Conservation (phyloP, 2,113 vertebrate species). For the Azemiops feae region DNA sequence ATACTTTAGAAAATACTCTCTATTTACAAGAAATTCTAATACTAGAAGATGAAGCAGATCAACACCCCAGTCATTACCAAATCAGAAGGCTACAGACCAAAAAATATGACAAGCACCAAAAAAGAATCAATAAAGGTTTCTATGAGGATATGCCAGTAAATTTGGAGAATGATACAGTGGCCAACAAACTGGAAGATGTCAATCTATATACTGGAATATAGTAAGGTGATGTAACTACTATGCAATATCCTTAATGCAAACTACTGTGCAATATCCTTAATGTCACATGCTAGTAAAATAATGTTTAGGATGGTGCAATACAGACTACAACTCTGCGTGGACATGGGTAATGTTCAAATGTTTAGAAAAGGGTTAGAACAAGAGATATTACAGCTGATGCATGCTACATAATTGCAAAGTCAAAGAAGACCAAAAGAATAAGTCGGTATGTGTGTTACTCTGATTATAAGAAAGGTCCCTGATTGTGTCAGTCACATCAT, state of each 20-base stretch:
- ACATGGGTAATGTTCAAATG: background rate
- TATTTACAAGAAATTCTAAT: background rate
- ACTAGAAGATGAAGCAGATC: background rate
- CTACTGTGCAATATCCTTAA: background rate
- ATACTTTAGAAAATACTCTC: background rate
- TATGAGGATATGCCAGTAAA: background rate
- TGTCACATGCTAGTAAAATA: background rate
- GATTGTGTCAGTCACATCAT: too few species aligned
- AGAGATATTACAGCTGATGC: too few species aligned
- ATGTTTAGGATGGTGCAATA: background rate
- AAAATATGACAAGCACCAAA: background rate
- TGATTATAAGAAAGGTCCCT: too few species aligned
- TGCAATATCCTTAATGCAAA: background rate
- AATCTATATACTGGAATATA: background rate
- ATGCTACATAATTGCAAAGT: too few species aligned
- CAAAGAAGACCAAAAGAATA: too few species aligned
- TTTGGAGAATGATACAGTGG: background rate
- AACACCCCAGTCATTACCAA: background rate
- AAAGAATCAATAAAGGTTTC: background rate
- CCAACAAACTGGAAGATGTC: background rate
- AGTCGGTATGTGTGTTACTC: too few species aligned
- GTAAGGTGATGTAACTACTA: background rate
- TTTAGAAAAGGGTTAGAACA: too few species aligned
- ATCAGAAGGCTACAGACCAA: background rate
- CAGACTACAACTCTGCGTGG: background rate